Base-by-base conservation (phyloP, 2,113 vertebrate genomes). In the Sinocyclocheilus anophthalmus region DNA sequence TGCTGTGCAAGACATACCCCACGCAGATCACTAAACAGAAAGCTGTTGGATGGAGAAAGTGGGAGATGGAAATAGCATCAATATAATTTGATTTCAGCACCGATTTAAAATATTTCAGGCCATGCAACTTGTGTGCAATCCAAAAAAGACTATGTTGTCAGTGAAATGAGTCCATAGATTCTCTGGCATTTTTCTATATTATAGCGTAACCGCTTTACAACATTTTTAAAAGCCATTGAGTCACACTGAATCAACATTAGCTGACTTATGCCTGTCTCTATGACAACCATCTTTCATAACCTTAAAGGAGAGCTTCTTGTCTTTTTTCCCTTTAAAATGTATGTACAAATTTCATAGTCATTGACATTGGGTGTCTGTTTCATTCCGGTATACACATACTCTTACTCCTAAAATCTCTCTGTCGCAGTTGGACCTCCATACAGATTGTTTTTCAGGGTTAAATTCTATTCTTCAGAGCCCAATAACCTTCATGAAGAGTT, bases 401-500 rank as follows among this genome's bases (percentile, higher is more conserved):
- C 20, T 85, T 5, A 75, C n/a, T 76, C 6, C 1, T 76, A 76
- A 50, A 48, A 76, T 87, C 20, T 84, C 48, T 86, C 26, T 83
- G 50, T 85, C 65, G 45, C 88, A 99, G 98, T 96, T 86, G 97
- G 96, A 84, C 96, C 96, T 89, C 95, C 96, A 0, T 98, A 97
- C 92, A 95, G 95, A 12, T 94, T 99, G 91, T 97, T 97, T 93
- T 98, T 99, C 93, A 96, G 97, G 88, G 97, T 99, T 87, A 99
- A 99, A 91, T 99, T 99, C 93, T 99, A 99, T 89, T 99, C 98
- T 2, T 98, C 98, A 24, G 98, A 99, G 90, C 98, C 98, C n/a
- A 99, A 99, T 93, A 99, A 99, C 93, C 97, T 99, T 88, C 98
- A 96, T 5, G 98, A 99, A 91, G 98, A 99, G 95, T 99, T 99